A percentile compares a stretch with the other conserved stretches of the same genome.
These are phyloP conservation scores for Nixonia krombeini DNA, from an alignment of 1,140 invertebrate genomes.

Conservation along the genomic window DNA sequence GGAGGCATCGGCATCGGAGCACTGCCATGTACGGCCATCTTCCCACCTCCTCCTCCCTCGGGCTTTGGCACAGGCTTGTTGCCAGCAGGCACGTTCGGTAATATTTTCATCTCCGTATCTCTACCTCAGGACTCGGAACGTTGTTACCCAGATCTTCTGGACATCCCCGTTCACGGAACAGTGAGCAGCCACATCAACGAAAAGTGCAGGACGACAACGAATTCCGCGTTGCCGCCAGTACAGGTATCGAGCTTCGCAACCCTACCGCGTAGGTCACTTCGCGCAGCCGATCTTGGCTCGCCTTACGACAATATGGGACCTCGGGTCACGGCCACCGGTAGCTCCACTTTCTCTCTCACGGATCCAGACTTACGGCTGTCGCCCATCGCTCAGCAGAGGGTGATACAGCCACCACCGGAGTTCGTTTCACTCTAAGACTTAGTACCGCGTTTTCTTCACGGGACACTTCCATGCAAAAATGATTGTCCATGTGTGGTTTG, in stretches of 20 bases:
- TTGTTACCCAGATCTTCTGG: constrained; percentile 82
- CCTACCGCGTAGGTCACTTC: constrained; percentile 71
- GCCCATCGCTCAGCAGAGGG: constrained; percentile 72
- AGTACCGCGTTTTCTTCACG: too few relatives aligned
- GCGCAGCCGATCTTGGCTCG: constrained; percentile 63
- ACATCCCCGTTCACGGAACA: constrained; percentile 73
- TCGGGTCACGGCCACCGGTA: constrained; percentile 87
- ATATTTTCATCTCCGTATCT: constrained; percentile 83
- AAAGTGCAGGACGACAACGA: constrained; percentile 33
- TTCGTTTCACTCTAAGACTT: constrained; percentile 66
- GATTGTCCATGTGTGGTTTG: too few relatives aligned
- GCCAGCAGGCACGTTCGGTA: constrained; percentile 76
- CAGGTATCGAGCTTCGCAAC: constrained; percentile 75
- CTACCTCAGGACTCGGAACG: constrained; percentile 79
- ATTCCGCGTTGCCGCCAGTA: constrained; percentile 37
- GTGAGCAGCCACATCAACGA: constrained; percentile 57
- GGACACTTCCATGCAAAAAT: too few relatives aligned
- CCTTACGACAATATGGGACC: constrained; percentile 92
- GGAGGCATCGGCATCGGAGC: constrained; percentile 47
- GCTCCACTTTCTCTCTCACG: constrained; percentile 84
- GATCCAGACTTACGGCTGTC: constrained; percentile 72
- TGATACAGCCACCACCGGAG: constrained; percentile 72
- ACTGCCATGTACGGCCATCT: constrained; percentile 69
- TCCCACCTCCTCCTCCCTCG: constrained; percentile 76
- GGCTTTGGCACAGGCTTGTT: constrained; percentile 77